Evolutionary conservation across 2,113 vertebrate species (phyloP), one percentile per base, ranked within the genome.

Genomic region (Peucedramus taeniatus): DNA sequence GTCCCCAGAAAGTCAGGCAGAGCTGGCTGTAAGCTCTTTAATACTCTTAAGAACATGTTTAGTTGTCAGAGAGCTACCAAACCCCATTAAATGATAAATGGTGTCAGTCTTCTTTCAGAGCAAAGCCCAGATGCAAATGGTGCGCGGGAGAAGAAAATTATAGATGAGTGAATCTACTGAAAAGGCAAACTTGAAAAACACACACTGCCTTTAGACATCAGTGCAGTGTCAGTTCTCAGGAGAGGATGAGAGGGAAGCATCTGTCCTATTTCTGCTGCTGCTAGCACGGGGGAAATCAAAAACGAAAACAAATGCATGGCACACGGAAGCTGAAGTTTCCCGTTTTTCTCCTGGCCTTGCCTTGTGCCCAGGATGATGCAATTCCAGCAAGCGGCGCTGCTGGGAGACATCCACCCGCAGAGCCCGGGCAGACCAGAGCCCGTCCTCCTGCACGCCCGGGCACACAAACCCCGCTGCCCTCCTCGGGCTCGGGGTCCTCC

Each of bases 21-120:
- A 31, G 81, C 90, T 93, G 96, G 75, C 89, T 94, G 50, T n/a
- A 95, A 89, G 88, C 72, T 76, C 95, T 69, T 80, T 93, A 93
- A 89, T 66, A 53, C 81, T 82, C 81, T 82, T 82, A 90, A 87
- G 71, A 88, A 91, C 35, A n/a, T 33, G 85, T 89, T 96, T 69
- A 86, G 81, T 49, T 96, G 96, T 94, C 92, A 95, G 84, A 69
- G 83, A 82, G 57, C 64, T 92, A 95, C 86, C 90, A 90, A 90
- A 75, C 63, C 33, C 57, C 64, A 83, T 86, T 96, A 86, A 84
- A 84, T 87, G 92, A 94, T 76, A 94, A 93, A 95, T 31, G 50
- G 53, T 79, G 78, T 90, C 89, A 89, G 83, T 33, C 76, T 89
- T 91, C 37, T 37, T 78, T 85, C 63, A 83, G 63, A 95, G 94